Conservation (phyloP, 92 coral and sea anemone genomes). For the Epizoanthus scotinus region DNA sequence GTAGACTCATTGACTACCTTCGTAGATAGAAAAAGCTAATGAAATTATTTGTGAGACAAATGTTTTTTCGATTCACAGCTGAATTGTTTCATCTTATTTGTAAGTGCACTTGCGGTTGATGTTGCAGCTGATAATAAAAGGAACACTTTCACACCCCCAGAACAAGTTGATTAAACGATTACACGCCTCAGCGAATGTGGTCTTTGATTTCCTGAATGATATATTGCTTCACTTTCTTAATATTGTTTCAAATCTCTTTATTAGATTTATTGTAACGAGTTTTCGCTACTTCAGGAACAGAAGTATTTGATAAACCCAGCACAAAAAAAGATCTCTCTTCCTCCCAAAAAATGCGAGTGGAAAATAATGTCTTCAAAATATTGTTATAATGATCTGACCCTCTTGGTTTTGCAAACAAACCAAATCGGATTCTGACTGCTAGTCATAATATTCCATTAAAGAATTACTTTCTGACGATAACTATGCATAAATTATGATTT, state of each 20-base stretch:
- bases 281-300: too few species aligned
- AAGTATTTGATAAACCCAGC: too few species aligned
- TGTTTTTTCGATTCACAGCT: neutral
- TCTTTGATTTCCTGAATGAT: too few species aligned
- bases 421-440: conserved; percentile 8
- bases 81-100: neutral
- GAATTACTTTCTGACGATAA: conserved; percentile 14
- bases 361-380: neutral
- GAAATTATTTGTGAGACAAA: neutral
- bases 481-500: conserved; percentile 19
- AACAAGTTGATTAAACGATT: neutral
- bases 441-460: conserved; percentile 18
- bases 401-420: neutral
- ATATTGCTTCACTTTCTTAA: too few species aligned
- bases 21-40: too few species aligned
- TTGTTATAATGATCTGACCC: neutral
- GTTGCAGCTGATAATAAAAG: neutral
- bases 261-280: too few species aligned
- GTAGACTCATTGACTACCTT: too few species aligned
- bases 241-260: too few species aligned
- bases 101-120: neutral
- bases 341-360: neutral
- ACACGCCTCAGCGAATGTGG: neutral
- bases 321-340: too few species aligned
- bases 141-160: neutral